phyloP scores from a whole-genome alignment of 2,888 invertebrate genomes.

The Drosophila falleni region DNA sequence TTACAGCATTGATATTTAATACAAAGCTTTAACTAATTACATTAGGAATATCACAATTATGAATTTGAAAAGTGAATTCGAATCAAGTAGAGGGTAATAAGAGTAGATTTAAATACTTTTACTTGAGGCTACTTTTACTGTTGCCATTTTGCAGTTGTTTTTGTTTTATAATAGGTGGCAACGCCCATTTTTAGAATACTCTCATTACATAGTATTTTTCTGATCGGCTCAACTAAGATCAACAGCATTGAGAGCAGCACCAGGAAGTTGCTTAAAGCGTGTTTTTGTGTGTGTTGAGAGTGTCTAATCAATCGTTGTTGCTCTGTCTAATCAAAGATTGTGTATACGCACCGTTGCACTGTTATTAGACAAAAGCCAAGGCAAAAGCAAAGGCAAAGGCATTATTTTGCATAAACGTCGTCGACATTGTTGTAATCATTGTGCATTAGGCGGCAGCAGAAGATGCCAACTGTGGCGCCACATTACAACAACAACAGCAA shows the following conservation, averaged over 20 bases:
- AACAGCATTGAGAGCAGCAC: slow-evolving; percentile 4
- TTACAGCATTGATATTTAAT: too few relatives aligned
- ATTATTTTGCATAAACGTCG: slow-evolving; percentile 74
- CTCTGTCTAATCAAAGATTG: slow-evolving; percentile 68
- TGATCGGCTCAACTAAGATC: not conserved
- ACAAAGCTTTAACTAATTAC: too few relatives aligned
- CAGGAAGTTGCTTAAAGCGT: slow-evolving; percentile 19
- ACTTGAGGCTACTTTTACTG: not conserved
- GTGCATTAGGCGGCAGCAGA: slow-evolving; percentile 39
- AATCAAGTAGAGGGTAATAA: not conserved
- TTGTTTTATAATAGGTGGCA: not conserved
- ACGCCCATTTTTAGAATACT: slow-evolving; percentile 13
- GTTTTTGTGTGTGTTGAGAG: not conserved
- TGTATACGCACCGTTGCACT: slow-evolving; percentile 71
- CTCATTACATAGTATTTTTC: not conserved
- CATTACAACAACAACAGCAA: slow-evolving; percentile 29
- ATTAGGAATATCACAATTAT: too few relatives aligned
- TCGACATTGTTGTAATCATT: slow-evolving; percentile 66
- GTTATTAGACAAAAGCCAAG: slow-evolving; percentile 54
- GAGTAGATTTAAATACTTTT: not conserved
- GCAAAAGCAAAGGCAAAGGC: slow-evolving; percentile 39
- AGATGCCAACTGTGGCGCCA: slow-evolving; percentile 38
- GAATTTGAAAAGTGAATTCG: too few relatives aligned
- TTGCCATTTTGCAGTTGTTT: not conserved
- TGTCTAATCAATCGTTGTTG: slow-evolving; percentile 30